Evolutionary conservation across 2,888 invertebrate species (phyloP).

Genomic region (Drosophila incognita): DNA sequence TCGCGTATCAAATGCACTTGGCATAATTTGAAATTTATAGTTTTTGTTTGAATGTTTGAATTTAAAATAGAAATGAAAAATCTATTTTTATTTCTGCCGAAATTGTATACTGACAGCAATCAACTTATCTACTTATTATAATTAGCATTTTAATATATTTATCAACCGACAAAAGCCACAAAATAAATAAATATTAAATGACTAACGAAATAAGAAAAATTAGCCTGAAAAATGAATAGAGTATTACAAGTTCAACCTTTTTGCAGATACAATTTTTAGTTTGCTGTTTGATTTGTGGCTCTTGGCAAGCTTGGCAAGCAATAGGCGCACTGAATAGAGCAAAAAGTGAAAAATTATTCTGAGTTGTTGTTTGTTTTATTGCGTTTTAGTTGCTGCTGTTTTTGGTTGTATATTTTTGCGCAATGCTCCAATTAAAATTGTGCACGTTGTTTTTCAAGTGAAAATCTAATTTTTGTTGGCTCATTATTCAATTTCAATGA

Average conservation of each 20-base stretch:
- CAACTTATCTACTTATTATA: background rate
- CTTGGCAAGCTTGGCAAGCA: conserved; percentile 13
- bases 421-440: conserved; percentile 69
- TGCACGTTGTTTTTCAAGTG: conserved; percentile 46
- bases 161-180: background rate
- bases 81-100: background rate
- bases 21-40: conserved; percentile 5
- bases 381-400: conserved; percentile 37
- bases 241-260: conserved; percentile 18
- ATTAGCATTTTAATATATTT: background rate
- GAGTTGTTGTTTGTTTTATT: conserved; percentile 34
- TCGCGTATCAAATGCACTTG: background rate
- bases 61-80: background rate
- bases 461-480: conserved; percentile 39
- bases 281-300: conserved; percentile 50
- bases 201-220: background rate
- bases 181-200: background rate
- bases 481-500: conserved; percentile 55
- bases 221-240: background rate
- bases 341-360: conserved; percentile 34
- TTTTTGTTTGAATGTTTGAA: background rate
- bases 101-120: background rate
- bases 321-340: conserved; percentile 3
- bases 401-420: conserved; percentile 63
- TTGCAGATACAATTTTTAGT: conserved; percentile 6